Evolutionary conservation across 2,113 vertebrate species (phyloP), one percentile per base, ranked within the genome.

Genomic region (Chaetura pelagica): DNA sequence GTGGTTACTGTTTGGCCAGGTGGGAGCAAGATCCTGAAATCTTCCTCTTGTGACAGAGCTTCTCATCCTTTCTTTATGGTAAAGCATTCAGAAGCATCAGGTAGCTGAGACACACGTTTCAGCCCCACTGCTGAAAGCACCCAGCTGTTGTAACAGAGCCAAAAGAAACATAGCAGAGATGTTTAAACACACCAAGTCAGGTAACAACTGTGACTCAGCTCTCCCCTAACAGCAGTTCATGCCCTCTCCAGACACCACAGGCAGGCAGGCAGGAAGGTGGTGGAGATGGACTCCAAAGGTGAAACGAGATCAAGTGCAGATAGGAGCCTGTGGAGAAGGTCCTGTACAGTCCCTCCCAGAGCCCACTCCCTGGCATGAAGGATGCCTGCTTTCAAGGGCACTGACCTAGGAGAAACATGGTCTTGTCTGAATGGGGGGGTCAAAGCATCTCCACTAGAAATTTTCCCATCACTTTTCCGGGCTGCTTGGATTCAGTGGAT

Each of bases 241-340:
- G 44, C 8, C 35, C 14, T 2, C 49, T 77, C 35, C 69, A 58
- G 20, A 63, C 30, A 34, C 54, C 35, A 20, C 22, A 23, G 35
- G 35, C 44, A 72, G 35, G 35, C 44, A 72, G 74, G 40, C 82
- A 44, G 51, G 62, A 69, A 64, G 29, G 20, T 2, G 0, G 42
- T 38, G 17, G 7, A 26, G 55, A 9, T 54, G 74, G 42, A 15
- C 74, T 75, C 55, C 35, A 48, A 58, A 76, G 57, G 48, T 78
- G 30, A 72, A n/a, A 51, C 0, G 1, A 81, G 34, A 46, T 29
- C 0, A 1, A 51, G n/a, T 44, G 46, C 46, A 51, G 73, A 32
- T 57, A n/a, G 61, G 46, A 58, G 12, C n/a, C 35, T 57, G 35
- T 14, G 9, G 12, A 1, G 4, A 79, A n/a, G 26, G 12, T 32